phyloP scores from a whole-genome alignment of 2,113 vertebrate genomes.

The Gavia stellata region DNA sequence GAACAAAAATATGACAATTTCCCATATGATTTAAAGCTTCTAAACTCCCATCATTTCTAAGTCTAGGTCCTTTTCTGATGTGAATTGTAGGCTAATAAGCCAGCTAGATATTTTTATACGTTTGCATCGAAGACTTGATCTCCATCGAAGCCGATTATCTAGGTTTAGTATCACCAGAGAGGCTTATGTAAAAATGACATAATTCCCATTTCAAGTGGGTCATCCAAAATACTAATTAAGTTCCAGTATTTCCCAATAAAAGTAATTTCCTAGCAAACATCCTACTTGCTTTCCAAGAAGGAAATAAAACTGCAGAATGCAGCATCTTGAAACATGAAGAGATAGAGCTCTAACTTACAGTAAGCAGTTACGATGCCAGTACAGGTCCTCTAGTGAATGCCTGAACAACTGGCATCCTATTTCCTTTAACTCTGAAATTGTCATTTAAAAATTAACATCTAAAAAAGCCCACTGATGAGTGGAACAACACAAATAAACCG shows the following conservation, averaged over 20 bases:
- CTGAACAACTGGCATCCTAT: neutral
- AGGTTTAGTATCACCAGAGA: neutral
- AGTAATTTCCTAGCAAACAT: conserved; percentile 25
- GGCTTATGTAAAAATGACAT: conserved; percentile 6
- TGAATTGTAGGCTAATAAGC: neutral
- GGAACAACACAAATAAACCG: neutral
- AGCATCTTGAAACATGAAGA: neutral
- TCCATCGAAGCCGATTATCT: neutral
- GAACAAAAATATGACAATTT: neutral
- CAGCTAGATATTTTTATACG: neutral
- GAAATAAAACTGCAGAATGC: conserved; percentile 35
- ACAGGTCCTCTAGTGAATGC: neutral
- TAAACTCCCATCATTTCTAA: neutral
- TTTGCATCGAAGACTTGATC: neutral
- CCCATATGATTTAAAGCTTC: neutral
- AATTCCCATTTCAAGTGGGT: conserved; percentile 21
- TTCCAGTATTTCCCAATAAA: conserved; percentile 14
- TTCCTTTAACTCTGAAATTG: neutral
- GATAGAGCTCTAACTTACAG: neutral
- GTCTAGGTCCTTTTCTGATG: neutral
- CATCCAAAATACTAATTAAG: conserved; percentile 18
- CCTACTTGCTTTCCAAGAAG: conserved; percentile 27
- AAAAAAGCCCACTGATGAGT: neutral
- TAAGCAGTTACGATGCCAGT: neutral
- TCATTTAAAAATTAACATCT: neutral